Evolutionary conservation across 2,797 vertebrate species (phyloP).

Genomic region (Acanthurus tractus): DNA sequence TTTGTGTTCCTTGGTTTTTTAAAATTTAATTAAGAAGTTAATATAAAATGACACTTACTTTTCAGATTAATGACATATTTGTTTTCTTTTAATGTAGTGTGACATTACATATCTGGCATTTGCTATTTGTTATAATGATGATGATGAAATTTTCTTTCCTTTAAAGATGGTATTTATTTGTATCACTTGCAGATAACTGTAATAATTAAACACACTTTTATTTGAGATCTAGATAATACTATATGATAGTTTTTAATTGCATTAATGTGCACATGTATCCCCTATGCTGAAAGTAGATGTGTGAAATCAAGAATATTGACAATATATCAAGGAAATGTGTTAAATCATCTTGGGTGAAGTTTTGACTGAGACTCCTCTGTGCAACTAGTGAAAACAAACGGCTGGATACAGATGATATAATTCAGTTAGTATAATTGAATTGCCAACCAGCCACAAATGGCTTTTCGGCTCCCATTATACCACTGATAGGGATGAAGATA

Average conservation of each 20-base stretch:
- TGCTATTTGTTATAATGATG: constrained; percentile 9
- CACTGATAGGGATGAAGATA: too few relatives aligned
- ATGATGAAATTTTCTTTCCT: constrained; percentile 7
- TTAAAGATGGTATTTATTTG: constrained; percentile 30
- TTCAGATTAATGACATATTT: constrained; percentile 8
- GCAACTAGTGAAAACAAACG: not conserved
- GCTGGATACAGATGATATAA: not conserved
- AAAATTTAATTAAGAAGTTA: constrained; percentile 15
- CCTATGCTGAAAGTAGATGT: not conserved
- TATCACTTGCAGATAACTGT: constrained; percentile 56
- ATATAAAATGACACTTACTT: constrained; percentile 8
- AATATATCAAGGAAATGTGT: not conserved
- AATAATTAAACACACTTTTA: constrained; percentile 17
- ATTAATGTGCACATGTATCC: not conserved
- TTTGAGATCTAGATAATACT: not conserved
- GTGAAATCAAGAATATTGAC: not conserved
- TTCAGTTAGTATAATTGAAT: too few relatives aligned
- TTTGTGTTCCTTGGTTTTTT: constrained; percentile 5
- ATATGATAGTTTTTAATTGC: not conserved
- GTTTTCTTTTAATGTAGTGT: constrained; percentile 20
- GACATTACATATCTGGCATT: constrained; percentile 22
- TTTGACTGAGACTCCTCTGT: not conserved
- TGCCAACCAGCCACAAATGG: too few relatives aligned
- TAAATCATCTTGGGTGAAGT: not conserved
- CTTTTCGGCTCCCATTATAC: too few relatives aligned